phyloP scores from a whole-genome alignment of 1,140 invertebrate genomes.

The Teleopsis dalmanni region DNA sequence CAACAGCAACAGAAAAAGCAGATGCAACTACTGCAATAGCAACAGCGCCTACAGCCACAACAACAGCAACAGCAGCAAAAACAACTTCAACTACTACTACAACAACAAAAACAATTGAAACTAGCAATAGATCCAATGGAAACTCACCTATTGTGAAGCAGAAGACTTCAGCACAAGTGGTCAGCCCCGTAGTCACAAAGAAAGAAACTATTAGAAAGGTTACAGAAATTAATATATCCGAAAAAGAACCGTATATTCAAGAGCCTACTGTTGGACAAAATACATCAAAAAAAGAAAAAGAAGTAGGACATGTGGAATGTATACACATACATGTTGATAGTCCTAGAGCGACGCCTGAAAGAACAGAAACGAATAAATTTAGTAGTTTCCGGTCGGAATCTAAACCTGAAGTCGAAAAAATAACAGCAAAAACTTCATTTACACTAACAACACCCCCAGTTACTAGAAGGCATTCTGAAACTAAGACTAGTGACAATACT shows the following conservation, averaged over 20 bases:
- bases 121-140: background rate
- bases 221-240: background rate
- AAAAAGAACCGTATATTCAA: background rate
- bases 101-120: background rate
- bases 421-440: slow-evolving; percentile 14
- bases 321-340: slow-evolving; percentile 12
- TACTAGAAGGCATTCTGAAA: background rate
- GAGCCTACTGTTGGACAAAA: background rate
- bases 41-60: background rate
- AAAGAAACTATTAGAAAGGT: background rate
- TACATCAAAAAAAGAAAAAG: background rate
- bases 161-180: background rate
- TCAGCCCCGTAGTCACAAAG: background rate
- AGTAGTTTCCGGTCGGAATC: slow-evolving; percentile 5
- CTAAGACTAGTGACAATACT: background rate
- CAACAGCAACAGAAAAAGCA: background rate
- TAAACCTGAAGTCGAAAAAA: slow-evolving; percentile 1
- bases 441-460: slow-evolving; percentile 10
- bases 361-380: background rate
- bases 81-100: background rate
- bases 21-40: background rate
- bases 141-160: background rate
- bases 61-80: background rate
- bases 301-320: slow-evolving; percentile 13
- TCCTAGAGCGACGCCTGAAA: slow-evolving; percentile 4